These are phyloP conservation scores for Saccostrea echinata DNA, from an alignment of 1,140 invertebrate species.

Conservation along the genomic window DNA sequence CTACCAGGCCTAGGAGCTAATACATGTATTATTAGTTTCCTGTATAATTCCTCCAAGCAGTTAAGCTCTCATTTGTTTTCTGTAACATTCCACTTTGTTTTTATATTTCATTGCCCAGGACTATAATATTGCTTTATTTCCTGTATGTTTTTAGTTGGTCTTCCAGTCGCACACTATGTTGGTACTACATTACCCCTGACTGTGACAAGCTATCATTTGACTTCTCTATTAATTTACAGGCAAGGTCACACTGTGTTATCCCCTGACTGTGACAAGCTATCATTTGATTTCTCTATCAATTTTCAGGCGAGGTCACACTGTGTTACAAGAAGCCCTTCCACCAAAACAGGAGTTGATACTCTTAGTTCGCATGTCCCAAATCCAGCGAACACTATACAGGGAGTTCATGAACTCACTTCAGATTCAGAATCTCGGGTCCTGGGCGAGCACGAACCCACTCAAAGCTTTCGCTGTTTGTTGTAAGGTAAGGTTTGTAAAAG, in stretches of 20 bases:
- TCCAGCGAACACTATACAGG: slow-evolving; percentile 90
- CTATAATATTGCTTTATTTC: too few species aligned
- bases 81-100: too few species aligned
- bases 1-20: too few species aligned
- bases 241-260: slow-evolving; percentile 95
- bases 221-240: slow-evolving; percentile 80
- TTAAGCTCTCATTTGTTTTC: too few species aligned
- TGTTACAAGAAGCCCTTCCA: slow-evolving; percentile 93
- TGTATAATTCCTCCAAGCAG: too few species aligned
- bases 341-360: slow-evolving; percentile 97
- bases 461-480: slow-evolving; percentile 94
- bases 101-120: too few species aligned
- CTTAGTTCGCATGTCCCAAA: slow-evolving; percentile 89
- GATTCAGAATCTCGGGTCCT: slow-evolving; percentile 81
- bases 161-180: too few species aligned
- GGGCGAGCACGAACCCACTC: slow-evolving; percentile 92
- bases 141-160: too few species aligned
- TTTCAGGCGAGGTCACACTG: slow-evolving; percentile 92
- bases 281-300: slow-evolving; percentile 34
- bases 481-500: not conserved
- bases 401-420: slow-evolving; percentile 82
- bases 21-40: too few species aligned
- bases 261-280: too few species aligned
- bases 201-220: too few species aligned
- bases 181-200: too few species aligned